Conservation (phyloP, 1,140 invertebrate species). For the Micrasema longulum region DNA sequence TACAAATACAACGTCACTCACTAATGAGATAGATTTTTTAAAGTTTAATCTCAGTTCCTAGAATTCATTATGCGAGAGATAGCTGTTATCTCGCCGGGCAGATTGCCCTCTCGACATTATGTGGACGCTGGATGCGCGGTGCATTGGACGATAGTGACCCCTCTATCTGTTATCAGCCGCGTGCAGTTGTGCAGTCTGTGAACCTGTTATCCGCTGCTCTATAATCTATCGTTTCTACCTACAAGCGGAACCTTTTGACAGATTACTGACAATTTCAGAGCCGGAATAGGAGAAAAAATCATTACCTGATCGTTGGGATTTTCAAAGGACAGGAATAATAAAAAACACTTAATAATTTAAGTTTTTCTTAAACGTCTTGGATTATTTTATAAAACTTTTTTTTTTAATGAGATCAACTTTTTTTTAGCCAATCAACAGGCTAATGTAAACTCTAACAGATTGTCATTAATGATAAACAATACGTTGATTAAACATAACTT, state of each 20-base stretch:
- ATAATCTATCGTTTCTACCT: constrained; percentile 10
- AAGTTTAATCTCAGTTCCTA: constrained; percentile 14
- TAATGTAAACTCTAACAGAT: no score
- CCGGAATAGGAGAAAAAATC: not conserved
- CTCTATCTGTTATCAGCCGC: not conserved
- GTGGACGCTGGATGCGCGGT: not conserved
- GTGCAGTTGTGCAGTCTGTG: constrained; percentile 4
- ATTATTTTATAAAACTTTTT: no score
- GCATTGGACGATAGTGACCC: constrained; percentile 3
- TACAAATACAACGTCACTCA: no score
- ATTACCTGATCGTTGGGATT: no score
- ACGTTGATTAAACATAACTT: no score
- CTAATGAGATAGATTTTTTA: constrained; percentile 1
- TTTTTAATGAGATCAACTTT: no score
- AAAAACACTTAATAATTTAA: no score
- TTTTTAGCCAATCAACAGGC: no score
- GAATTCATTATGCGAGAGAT: constrained; percentile 26
- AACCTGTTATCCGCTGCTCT: constrained; percentile 15
- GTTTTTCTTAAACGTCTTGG: no score
- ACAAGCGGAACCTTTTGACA: not conserved
- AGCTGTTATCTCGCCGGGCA: not conserved
- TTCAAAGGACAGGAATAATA: no score
- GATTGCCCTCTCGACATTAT: constrained; percentile 14
- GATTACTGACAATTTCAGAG: not conserved
- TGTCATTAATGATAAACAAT: no score